Percentiles rank a stretch among this genome's conserved stretches.
These are phyloP conservation scores for Coracopsis vasa DNA, from an alignment of 2,113 vertebrate species.

Conservation along the genomic window DNA sequence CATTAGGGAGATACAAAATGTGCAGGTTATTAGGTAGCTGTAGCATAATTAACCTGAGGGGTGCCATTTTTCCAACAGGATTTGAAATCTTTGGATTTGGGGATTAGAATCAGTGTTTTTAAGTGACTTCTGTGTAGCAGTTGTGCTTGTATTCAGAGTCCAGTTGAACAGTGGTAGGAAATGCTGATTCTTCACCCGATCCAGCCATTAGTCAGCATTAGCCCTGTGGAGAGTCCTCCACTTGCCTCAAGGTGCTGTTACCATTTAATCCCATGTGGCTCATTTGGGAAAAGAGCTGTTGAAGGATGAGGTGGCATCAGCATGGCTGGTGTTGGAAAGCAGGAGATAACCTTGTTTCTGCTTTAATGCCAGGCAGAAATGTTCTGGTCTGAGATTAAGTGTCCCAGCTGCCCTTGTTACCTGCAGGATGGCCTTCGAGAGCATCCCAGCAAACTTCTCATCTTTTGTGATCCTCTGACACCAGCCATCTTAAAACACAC, in stretches of 20 bases:
- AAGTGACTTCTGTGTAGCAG: not conserved
- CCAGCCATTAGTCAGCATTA: not conserved
- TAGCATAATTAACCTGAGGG: rapidly evolving
- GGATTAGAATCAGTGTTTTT: not conserved
- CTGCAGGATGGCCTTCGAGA: not conserved
- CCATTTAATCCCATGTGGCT: rapidly evolving
- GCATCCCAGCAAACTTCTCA: rapidly evolving
- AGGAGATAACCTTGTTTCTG: not conserved
- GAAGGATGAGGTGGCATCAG: rapidly evolving
- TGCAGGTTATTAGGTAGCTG: rapidly evolving
- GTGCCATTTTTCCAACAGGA: not conserved
- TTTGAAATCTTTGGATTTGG: not conserved
- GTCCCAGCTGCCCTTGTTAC: not conserved
- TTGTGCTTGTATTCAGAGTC: not conserved
- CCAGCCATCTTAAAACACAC: rapidly evolving
- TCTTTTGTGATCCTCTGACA: rapidly evolving
- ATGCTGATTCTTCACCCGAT: not conserved
- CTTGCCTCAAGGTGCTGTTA: not conserved
- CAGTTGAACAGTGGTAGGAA: not conserved
- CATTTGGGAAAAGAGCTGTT: not conserved
- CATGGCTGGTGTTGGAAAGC: rapidly evolving
- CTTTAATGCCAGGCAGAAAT: not conserved
- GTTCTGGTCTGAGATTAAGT: rapidly evolving
- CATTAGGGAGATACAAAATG: rapidly evolving
- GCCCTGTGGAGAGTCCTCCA: not conserved